Evolutionary conservation across 2,888 invertebrate genomes (phyloP), one percentile per base, ranked within the genome.

Genomic region (Drosophila lacicola): DNA sequence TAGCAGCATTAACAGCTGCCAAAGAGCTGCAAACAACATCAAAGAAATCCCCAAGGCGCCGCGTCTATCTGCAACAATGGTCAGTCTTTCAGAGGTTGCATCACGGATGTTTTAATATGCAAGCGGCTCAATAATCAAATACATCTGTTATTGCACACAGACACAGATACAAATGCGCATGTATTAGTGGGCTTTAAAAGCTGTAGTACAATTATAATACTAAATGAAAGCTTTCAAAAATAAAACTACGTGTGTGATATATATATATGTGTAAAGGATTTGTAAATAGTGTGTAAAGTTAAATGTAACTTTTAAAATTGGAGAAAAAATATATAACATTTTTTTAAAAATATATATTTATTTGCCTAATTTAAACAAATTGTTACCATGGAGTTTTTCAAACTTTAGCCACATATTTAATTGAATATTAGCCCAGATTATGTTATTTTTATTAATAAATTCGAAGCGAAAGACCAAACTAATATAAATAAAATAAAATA

Each of bases 1-100:
- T 88, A 88, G 63, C 61, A 44, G 70, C 44, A 67, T 71, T 71
- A 66, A 46, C 65, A 57, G 74, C 66, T 69, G 65, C 51, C 50
- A 61, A 45, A 42, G 41, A 58, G 46, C 45, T 51, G 57, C 34
- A 56, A 37, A 60, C 34, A 39, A 66, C 71, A 70, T 83, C 78
- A 78, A 84, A 70, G 84, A 34, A 63, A 41, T 33, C 36, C 5
- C 36, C 46, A 51, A 68, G 34, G 13, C 42, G 29, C 49, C 64
- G 84, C 67, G 41, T 5, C 9, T 58, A 47, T 34, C 46, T 25
- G 47, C 47, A 61, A 65, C 46, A 76, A 70, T 57, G 58, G 47
- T 14, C 45, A 56, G 36, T 49, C 60, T 60, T 63, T 67, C 29
- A 60, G 39, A 25, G 19, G 4, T 56, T 64, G 70, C 70, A 70